These are phyloP conservation scores for Eulemur rufifrons DNA, from an alignment of 2,113 vertebrate species.

Conservation along the genomic window DNA sequence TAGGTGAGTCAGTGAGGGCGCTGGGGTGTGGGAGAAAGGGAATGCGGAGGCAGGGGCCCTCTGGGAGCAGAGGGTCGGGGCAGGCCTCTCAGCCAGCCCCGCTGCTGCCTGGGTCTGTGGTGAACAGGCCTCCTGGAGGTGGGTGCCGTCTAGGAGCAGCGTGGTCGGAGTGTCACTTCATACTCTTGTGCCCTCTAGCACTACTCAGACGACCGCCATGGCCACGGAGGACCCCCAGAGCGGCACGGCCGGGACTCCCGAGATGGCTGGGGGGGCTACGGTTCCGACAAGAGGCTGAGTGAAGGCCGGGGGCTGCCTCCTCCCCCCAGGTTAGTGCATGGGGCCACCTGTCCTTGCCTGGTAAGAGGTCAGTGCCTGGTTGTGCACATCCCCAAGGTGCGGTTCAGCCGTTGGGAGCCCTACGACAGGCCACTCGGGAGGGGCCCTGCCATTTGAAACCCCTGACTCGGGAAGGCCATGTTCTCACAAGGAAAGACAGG, in stretches of 20 bases:
- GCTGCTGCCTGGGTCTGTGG: not conserved
- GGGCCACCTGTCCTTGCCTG: not conserved
- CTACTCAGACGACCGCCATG: slow-evolving; percentile 88
- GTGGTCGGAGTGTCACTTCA: not conserved
- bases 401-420: not conserved
- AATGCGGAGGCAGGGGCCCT: too few species aligned
- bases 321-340: slow-evolving; percentile 78
- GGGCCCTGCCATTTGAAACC: not conserved
- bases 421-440: not conserved
- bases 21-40: not conserved
- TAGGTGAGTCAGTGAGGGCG: too few species aligned
- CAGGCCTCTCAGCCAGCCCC: too few species aligned
- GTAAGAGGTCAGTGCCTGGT: not conserved
- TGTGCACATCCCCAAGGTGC: not conserved
- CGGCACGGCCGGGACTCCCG: slow-evolving; percentile 88
- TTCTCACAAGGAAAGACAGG: not conserved
- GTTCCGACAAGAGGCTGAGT: slow-evolving; percentile 89
- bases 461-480: not conserved
- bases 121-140: not conserved
- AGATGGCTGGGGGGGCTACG: slow-evolving; percentile 88
- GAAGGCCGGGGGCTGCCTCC: slow-evolving; percentile 82
- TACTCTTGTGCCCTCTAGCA: slow-evolving; percentile 83
- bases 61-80: not conserved
- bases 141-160: not conserved
- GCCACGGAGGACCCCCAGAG: slow-evolving; percentile 80